Conservation (phyloP, 1,140 invertebrate species). For the Melitaea cinxia region DNA sequence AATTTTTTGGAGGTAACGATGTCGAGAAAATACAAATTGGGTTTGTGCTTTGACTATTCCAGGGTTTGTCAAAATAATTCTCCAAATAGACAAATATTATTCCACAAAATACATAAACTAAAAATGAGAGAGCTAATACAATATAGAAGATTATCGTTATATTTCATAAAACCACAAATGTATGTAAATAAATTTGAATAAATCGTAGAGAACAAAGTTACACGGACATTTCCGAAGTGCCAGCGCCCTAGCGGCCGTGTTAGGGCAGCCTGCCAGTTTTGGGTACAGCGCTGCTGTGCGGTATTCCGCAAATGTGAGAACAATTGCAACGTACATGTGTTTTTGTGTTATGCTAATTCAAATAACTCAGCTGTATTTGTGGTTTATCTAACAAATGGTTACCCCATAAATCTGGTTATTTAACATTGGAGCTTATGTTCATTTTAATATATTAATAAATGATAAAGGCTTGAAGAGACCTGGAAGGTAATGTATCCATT, state of each 20-base stretch:
- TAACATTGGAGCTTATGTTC: not conserved
- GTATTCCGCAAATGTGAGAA: slow-evolving; percentile 5
- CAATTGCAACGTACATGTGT: slow-evolving; percentile 4
- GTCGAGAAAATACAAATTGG: no score
- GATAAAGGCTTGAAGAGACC: no score
- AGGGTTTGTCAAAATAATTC: no score
- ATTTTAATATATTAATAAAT: no score
- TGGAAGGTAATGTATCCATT: no score
- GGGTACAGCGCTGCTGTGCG: not conserved
- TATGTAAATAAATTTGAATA: slow-evolving; percentile 1
- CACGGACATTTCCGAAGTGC: slow-evolving; percentile 5
- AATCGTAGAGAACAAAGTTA: not conserved
- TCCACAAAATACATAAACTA: no score
- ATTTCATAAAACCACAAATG: not conserved
- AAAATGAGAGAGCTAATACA: not conserved
- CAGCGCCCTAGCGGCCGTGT: not conserved
- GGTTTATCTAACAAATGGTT: not conserved
- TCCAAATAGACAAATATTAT: no score
- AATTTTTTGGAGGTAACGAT: no score
- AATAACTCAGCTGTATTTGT: not conserved
- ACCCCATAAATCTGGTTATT: not conserved
- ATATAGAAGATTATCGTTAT: not conserved
- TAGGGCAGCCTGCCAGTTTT: slow-evolving; percentile 8
- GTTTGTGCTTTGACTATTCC: no score
- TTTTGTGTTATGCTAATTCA: slow-evolving; percentile 10